Base-by-base conservation (phyloP, 2,888 invertebrate species). In the Mantis religiosa region DNA sequence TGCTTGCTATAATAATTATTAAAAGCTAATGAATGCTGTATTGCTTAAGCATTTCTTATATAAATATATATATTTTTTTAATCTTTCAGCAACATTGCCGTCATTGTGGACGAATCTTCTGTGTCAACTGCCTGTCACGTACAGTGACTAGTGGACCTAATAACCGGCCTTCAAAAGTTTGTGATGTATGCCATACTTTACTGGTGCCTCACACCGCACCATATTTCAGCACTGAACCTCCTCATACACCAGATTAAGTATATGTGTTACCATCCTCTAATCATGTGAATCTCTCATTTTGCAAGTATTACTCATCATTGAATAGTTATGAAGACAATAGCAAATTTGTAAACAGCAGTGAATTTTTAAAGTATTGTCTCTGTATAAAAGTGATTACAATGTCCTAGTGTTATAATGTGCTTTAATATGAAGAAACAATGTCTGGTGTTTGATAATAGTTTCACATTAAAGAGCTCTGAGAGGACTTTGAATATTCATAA, bases 61-160 rank as follows among this genome's bases (percentile, higher is more conserved):
- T 2, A 30, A 30, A 30, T 30, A 30, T 3, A 30, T 34, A n/a
- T n/a, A n/a, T 30, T 71, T 71, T 71, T 8, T 71, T 15, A 87
- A 90, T 91, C 81, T 91, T 92, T 54, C 93, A 97, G 97, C 95
- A 96, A 91, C 97, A 98, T 94, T 98, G 98, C 93, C 96, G 97
- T 88, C 99, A 99, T 94, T 99, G 99, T 94, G 99, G 99, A 41
- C 97, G 97, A 93, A 97, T 99, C 92, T 99, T 98, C 95, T 99
- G 99, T 94, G 94, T 94, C 88, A 94, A 96, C 91, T 99, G 99
- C 94, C 94, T 97, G 91, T 94, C 96, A 88, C 97, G 97, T 93
- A 94, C 94, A 84, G 98, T 99, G 91, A 93, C 91, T 27, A 95
- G 96, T 91, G 99, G 99, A 83, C 98, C 98, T 90, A 96, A 97